phyloP scores from a whole-genome alignment of 2,113 vertebrate species.

The Apaloderma vittatum region DNA sequence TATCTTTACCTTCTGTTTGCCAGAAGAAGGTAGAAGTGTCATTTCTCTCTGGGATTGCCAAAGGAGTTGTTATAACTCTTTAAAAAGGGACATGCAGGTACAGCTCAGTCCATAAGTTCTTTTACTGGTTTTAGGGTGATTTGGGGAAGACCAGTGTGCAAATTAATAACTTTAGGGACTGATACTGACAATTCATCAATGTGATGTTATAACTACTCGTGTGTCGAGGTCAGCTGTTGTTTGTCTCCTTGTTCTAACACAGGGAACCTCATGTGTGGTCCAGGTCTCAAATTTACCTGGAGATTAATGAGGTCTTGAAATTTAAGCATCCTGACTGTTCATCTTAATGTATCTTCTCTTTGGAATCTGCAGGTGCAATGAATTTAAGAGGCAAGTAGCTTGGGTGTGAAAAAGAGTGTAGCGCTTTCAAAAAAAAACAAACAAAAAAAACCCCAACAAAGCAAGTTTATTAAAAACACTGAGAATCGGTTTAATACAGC shows the following conservation, averaged over 20 bases:
- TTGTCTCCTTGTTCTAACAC: background rate
- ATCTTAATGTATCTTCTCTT: background rate
- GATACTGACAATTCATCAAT: background rate
- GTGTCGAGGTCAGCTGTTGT: background rate
- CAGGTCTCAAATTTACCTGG: background rate
- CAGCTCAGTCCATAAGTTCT: background rate
- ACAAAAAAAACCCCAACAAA: background rate
- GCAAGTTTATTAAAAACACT: background rate
- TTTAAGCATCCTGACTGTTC: background rate
- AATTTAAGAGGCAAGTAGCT: background rate
- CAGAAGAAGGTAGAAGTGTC: background rate
- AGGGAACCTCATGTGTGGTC: background rate
- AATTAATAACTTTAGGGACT: background rate
- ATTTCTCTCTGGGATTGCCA: background rate
- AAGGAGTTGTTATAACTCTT: background rate
- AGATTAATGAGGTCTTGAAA: background rate
- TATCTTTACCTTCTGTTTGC: background rate
- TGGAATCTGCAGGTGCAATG: background rate
- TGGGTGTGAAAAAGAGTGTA: background rate
- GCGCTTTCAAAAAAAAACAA: background rate
- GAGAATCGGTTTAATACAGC: background rate
- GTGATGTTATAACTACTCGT: accelerated
- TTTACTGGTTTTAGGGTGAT: background rate
- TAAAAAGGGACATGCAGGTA: accelerated
- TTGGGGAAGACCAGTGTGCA: background rate